These are phyloP conservation scores for Thelaira solivaga DNA, from an alignment of 2,888 invertebrate species.

Conservation along the genomic window DNA sequence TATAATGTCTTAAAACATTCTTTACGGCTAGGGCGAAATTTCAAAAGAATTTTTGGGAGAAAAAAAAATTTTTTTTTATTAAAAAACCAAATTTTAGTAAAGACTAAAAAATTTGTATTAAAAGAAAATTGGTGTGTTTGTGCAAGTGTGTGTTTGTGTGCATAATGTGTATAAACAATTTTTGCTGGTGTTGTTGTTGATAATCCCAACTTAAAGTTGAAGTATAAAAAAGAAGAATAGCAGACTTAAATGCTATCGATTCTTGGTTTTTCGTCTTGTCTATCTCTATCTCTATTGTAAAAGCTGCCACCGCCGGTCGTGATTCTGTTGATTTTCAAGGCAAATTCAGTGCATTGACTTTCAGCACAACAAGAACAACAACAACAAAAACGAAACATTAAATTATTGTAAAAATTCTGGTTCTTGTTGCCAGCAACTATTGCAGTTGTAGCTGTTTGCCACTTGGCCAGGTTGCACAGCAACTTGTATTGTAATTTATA, in stretches of 20 bases:
- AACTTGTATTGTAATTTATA: conserved; percentile 54
- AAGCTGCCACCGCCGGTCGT: conserved; percentile 55
- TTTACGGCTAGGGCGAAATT: conserved; percentile 51
- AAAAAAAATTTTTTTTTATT: no score
- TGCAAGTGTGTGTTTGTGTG: no score
- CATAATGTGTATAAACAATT: conserved; percentile 9
- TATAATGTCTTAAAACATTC: conserved; percentile 51
- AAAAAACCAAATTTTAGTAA: no score
- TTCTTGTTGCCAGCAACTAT: conserved; percentile 47
- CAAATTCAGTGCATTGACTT: conserved; percentile 70
- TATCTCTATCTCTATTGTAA: conserved; percentile 43
- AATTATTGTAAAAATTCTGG: conserved; percentile 56
- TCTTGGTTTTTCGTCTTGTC: conserved; percentile 45
- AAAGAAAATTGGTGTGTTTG: no score
- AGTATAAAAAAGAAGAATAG: neutral
- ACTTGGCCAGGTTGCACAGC: conserved; percentile 40
- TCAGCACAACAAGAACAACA: conserved; percentile 23
- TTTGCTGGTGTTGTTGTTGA: conserved; percentile 9
- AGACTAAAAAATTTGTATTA: no score
- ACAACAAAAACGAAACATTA: conserved; percentile 2
- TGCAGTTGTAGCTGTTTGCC: conserved; percentile 23
- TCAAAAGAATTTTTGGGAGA: conserved; percentile 26
- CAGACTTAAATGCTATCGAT: conserved; percentile 45
- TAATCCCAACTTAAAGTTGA: conserved; percentile 25
- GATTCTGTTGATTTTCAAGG: conserved; percentile 65